Conservation (phyloP, 2,888 invertebrate species). For the Penaeus monodon region DNA sequence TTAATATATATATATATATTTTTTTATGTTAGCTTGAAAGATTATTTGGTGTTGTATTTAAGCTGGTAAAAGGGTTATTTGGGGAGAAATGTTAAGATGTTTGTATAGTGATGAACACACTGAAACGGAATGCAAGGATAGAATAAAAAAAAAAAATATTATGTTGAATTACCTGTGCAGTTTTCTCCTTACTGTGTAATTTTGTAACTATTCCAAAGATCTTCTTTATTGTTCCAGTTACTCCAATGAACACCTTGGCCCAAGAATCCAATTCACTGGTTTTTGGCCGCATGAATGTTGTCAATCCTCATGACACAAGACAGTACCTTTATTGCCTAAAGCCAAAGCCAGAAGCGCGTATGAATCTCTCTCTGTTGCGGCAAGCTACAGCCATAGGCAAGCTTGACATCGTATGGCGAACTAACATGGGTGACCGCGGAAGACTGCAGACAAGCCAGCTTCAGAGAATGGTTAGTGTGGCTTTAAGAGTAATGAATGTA, state of each 20-base stretch:
- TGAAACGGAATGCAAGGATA: too few relatives aligned
- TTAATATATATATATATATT: too few relatives aligned
- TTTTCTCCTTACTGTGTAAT: not conserved
- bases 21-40: too few relatives aligned
- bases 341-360: constrained; percentile 82
- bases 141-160: too few relatives aligned
- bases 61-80: too few relatives aligned
- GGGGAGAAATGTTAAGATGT: too few relatives aligned
- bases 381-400: constrained; percentile 91
- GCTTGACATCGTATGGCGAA: constrained; percentile 97
- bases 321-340: constrained; percentile 95
- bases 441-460: constrained; percentile 94
- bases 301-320: constrained; percentile 90
- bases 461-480: constrained; percentile 81
- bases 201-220: not conserved
- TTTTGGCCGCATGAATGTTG: constrained; percentile 71
- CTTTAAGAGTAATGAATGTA: not conserved
- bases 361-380: constrained; percentile 83
- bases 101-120: too few relatives aligned
- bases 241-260: constrained; percentile 77
- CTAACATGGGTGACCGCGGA: constrained; percentile 96
- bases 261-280: constrained; percentile 66
- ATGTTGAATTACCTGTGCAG: too few relatives aligned
- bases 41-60: too few relatives aligned
- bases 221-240: constrained; percentile 72